Percentiles rank a stretch among this genome's conserved stretches.
Conservation (phyloP, 2,797 vertebrate species). For the Gephyroberyx darwinii region DNA sequence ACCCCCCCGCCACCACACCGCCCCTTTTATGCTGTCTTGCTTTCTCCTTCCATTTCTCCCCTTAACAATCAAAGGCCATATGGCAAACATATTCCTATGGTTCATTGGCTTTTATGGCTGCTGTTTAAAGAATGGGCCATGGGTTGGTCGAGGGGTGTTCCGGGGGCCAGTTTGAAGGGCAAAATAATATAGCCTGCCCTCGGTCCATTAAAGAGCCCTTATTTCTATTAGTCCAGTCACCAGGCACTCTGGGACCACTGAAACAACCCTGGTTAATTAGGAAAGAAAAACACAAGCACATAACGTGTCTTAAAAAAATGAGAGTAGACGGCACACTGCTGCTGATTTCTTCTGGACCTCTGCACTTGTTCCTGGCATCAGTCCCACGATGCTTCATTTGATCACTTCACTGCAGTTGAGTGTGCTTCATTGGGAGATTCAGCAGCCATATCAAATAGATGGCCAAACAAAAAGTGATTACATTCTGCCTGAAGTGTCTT, state of each 20-base stretch:
- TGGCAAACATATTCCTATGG: conserved; percentile 84
- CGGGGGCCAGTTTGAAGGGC: conserved; percentile 68
- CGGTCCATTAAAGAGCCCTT: conserved; percentile 79
- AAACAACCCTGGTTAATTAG: conserved; percentile 71
- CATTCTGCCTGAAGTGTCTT: conserved; percentile 47
- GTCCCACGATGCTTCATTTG: conserved; percentile 47
- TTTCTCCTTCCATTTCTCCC: conserved; percentile 61
- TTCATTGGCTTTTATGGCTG: conserved; percentile 82
- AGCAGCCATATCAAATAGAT: conserved; percentile 39
- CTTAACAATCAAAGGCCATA: conserved; percentile 82
- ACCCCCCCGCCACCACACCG: conserved; percentile 16
- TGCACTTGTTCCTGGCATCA: conserved; percentile 28
- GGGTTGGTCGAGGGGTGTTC: conserved; percentile 56
- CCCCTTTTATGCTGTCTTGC: conserved; percentile 61
- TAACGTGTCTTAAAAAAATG: conserved; percentile 37
- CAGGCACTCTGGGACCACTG: conserved; percentile 71
- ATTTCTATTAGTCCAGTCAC: conserved; percentile 78
- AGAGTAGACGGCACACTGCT: conserved; percentile 19
- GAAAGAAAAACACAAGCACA: conserved; percentile 73
- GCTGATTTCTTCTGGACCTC: conserved; percentile 36
- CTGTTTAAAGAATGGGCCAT: conserved; percentile 76
- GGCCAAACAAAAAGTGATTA: conserved; percentile 53
- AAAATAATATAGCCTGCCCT: conserved; percentile 76
- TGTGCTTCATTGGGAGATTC: conserved; percentile 39
- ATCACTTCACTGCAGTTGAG: conserved; percentile 52